phyloP scores from a whole-genome alignment of 92 coral and sea anemone genomes.

The Porites cylindrica region DNA sequence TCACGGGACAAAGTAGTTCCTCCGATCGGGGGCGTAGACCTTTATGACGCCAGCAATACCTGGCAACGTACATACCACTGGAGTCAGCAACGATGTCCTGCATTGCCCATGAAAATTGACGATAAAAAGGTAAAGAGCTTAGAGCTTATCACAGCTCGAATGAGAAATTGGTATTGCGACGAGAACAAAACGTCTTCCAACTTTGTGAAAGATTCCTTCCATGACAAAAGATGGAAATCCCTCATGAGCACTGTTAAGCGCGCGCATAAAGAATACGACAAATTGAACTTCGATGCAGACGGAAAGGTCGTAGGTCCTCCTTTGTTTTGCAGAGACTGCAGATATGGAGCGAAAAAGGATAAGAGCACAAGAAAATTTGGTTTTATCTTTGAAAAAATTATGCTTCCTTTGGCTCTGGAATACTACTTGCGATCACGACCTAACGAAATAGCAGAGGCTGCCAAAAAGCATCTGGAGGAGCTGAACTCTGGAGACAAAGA shows the following conservation, averaged over 20 bases:
- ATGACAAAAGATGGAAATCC: conserved; percentile 34
- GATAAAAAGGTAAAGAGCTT: background rate
- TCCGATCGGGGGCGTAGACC: conserved; percentile 35
- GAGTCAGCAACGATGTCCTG: conserved; percentile 17
- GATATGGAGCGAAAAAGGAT: conserved; percentile 1
- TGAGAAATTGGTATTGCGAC: conserved; percentile 60
- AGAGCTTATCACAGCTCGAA: conserved; percentile 36
- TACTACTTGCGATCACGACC: conserved; percentile 61
- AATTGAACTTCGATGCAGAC: background rate
- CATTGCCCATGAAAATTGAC: background rate
- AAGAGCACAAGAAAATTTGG: conserved; percentile 59
- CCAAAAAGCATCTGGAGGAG: conserved; percentile 5
- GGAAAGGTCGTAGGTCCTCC: conserved; percentile 49
- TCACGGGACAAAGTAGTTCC: conserved; percentile 74
- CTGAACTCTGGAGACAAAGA: conserved; percentile 13
- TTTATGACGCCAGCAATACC: background rate
- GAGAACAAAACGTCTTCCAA: conserved; percentile 36
- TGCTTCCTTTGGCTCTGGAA: conserved; percentile 72
- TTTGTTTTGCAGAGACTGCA: conserved; percentile 66
- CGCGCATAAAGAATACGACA: conserved; percentile 33
- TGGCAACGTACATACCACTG: conserved; percentile 76
- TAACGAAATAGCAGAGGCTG: conserved; percentile 36
- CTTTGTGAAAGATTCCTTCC: conserved; percentile 9
- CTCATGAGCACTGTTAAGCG: background rate
- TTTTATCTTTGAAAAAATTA: conserved; percentile 33